Base-by-base conservation (phyloP, 2,888 invertebrate genomes). In the Agriopis leucophaearia region DNA sequence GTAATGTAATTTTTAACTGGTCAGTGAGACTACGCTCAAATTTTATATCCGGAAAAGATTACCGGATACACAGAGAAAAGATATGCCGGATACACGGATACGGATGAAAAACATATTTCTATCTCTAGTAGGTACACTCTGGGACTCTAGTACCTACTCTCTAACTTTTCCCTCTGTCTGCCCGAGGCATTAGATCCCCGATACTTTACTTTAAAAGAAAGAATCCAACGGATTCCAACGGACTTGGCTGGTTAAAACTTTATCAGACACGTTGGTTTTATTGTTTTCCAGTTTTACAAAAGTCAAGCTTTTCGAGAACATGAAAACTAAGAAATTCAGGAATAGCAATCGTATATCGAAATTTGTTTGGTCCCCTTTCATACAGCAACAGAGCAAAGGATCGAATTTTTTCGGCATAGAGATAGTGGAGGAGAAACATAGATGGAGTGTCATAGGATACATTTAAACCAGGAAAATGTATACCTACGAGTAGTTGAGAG, bases 131-230 rank as follows among this genome's bases (percentile, higher is more conserved):
- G 47, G 36, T 38, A 58, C 57, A 40, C 55, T 55, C 42, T 16
- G 47, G 38, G 18, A 18, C 9, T 13, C 40, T 27, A 59, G 64
- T 55, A 56, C 52, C 50, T 62, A 61, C 61, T 52, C 42, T 62
- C 16, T 59, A 68, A 59, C 59, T 68, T 68, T 63, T 55, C 55
- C 66, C 52, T 68, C 64, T 44, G 66, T 58, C 68, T 44, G 68
- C 64, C 51, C 44, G 56, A 50, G 64, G 68, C 64, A 69, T 69
- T 64, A 64, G 68, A 69, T 61, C 38, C 60, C 47, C 56, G 68
- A 64, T 69, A 64, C 68, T 67, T 67, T 66, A 62, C 61, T 63
- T 63, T 68, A 56, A 50, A 60, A 60, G 64, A 68, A 68, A 64
- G 68, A 68, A 68, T 64, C 60, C 68, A 13, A 35, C 47, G 60